Percentiles rank a stretch among this genome's conserved stretches.
Conservation (phyloP, 2,113 vertebrate genomes). For the Daboia siamensis region DNA sequence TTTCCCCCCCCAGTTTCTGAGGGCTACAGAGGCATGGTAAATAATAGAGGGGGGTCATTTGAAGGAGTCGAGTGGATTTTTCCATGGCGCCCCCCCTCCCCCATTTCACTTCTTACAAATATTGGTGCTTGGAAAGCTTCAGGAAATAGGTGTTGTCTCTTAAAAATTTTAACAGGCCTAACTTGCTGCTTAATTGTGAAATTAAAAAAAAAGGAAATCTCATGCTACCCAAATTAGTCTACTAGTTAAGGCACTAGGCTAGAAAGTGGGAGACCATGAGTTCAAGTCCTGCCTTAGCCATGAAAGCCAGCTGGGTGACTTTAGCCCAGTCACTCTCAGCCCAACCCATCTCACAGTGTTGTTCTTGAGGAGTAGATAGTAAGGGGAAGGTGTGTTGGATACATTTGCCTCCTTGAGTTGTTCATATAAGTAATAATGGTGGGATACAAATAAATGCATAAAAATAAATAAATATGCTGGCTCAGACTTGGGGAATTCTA, state of each 20-base stretch:
- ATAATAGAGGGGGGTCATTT: neutral
- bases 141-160: neutral
- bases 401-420: neutral
- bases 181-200: neutral
- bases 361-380: neutral
- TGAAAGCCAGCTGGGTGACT: neutral
- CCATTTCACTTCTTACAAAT: neutral
- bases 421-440: neutral
- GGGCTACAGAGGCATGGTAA: neutral
- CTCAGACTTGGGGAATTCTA: neutral
- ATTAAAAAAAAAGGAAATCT: neutral
- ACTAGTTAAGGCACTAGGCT: neutral
- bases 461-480: neutral
- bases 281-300: neutral
- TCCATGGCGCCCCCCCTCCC: neutral
- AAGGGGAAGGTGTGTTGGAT: neutral
- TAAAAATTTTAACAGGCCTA: neutral
- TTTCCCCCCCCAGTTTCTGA: neutral
- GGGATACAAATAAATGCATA: neutral
- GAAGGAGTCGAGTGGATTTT: neutral
- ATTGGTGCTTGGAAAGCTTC: neutral
- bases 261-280: too few species aligned
- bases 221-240: neutral
- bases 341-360: neutral
- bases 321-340: neutral